Base-by-base conservation (phyloP, 1,140 invertebrate genomes). In the Lutraria rhynchaena region DNA sequence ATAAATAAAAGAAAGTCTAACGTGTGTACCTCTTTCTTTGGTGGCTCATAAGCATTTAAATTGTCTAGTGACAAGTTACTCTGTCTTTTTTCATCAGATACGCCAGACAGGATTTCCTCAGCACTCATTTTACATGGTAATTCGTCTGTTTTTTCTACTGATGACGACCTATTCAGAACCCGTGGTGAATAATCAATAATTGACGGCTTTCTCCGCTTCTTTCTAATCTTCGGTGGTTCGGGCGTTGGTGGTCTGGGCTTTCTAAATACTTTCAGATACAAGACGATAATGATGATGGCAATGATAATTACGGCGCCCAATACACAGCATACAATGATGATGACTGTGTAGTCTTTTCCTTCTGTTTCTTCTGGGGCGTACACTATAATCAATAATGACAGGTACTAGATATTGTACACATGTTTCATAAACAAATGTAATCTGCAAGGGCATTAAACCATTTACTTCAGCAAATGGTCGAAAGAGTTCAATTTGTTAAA, bases 21-120 rank as follows among this genome's bases (percentile, higher is more conserved):
- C n/a, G n/a, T n/a, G 29, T 29, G n/a, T 70, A 80, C 76, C 55
- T 69, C 76, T 44, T 70, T 80, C 35, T 80, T 58, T 1, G 76
- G 76, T 46, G 76, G 63, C 5, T 70, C 60, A 29, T 70, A 80
- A 3, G 17, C 27, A n/a, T 58, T 37, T 0, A 37, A 51, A 44
- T 57, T 70, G 5, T 41, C 37, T 9, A 60, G 22, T 0, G 22
- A n/a, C 22, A 57, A 31, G 15, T 35, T 2, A 24, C 51, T 77
- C 13, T 69, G n/a, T 33, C 46, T 67, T 11, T 35, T 44, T 0
- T 53, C 53, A 13, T 24, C 37, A 37, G n/a, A 4, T 15, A 80
- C 19, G 33, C 76, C 76, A 4, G 63, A 46, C 29, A 80, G 13
- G 0, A 80, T 41, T 46, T 80, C 76, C 17, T 31, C 76, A 1